Evolutionary conservation across 1,140 invertebrate species (phyloP).

Genomic region (Aphelenchoides besseyi): DNA sequence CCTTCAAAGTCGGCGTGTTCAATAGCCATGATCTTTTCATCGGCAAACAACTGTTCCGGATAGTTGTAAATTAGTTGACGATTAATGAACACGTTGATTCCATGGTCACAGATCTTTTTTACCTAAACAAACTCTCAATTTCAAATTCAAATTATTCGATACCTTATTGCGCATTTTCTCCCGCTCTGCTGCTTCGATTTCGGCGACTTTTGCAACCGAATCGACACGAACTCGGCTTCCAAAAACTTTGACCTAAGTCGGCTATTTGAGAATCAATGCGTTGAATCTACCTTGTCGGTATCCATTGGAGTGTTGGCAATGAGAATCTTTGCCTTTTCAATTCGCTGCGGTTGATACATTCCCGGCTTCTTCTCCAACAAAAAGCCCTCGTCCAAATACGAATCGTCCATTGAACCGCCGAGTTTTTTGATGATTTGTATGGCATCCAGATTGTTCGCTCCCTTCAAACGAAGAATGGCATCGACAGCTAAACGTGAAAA

Average conservation of each 20-base stretch:
- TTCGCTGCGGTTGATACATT: constrained; percentile 77
- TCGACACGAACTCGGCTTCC: constrained; percentile 94
- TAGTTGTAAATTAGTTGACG: constrained; percentile 99
- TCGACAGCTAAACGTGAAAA: constrained; percentile 92
- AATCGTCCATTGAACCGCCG: constrained; percentile 85
- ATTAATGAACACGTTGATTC: constrained; percentile 98
- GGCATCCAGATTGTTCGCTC: constrained; percentile 86
- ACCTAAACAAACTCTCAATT: constrained; percentile 41
- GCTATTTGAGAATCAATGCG: constrained; percentile 14
- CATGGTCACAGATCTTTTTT: constrained; percentile 89
- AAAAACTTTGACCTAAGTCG: constrained; percentile 71
- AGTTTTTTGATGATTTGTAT: constrained; percentile 97
- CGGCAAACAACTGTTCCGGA: constrained; percentile 97
- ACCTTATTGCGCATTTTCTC: constrained; percentile 99
- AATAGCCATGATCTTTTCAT: constrained; percentile 96
- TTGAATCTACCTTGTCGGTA: constrained; percentile 82
- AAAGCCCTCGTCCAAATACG: constrained; percentile 96
- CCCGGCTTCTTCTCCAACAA: constrained; percentile 93
- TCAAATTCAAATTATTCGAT: constrained; percentile 51
- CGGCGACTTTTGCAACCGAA: constrained; percentile 94
- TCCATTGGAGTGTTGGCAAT: constrained; percentile 99
- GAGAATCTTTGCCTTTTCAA: constrained; percentile 90
- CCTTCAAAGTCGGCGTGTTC: constrained; percentile 99
- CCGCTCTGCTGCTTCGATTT: constrained; percentile 93
- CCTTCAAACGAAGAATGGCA: constrained; percentile 88